Evolutionary conservation across 1,140 invertebrate species (phyloP).

Genomic region (Drosophila parabipectinata): DNA sequence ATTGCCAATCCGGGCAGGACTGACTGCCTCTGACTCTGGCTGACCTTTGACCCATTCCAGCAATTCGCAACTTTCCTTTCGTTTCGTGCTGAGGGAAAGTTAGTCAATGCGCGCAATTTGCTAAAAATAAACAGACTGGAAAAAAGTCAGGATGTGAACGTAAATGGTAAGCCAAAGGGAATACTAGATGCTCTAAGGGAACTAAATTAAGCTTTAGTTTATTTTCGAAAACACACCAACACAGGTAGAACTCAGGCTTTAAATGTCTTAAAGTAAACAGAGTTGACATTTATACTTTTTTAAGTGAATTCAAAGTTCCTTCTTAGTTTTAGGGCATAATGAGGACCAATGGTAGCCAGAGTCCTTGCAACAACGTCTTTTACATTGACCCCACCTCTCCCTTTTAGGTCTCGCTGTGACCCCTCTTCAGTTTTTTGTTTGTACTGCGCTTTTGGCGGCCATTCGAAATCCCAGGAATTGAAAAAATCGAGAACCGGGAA

Average conservation of each 20-base stretch:
- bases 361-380: slow-evolving; percentile 50
- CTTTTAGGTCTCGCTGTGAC: too few species aligned
- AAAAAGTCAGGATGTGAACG: slow-evolving; percentile 31
- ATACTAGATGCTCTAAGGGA: slow-evolving; percentile 24
- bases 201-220: slow-evolving; percentile 17
- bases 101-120: slow-evolving; percentile 62
- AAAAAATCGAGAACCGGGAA: slow-evolving; percentile 12
- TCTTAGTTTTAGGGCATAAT: slow-evolving; percentile 33
- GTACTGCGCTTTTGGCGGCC: slow-evolving; percentile 38
- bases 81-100: slow-evolving; percentile 49
- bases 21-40: not conserved
- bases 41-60: slow-evolving; percentile 12
- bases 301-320: not conserved
- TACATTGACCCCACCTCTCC: not conserved
- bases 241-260: not conserved
- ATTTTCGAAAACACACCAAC: not conserved
- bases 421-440: slow-evolving; percentile 45
- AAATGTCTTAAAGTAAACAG: not conserved
- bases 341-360: slow-evolving; percentile 50
- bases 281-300: not conserved
- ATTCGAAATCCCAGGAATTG: slow-evolving; percentile 14
- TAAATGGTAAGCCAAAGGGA: slow-evolving; percentile 7
- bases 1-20: slow-evolving; percentile 24
- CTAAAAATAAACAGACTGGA: slow-evolving; percentile 59
- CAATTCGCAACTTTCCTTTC: slow-evolving; percentile 16